Percentiles rank a stretch among this genome's conserved stretches.
Evolutionary conservation across 2,797 vertebrate species (phyloP).

Genomic region (Siniperca undulata): DNA sequence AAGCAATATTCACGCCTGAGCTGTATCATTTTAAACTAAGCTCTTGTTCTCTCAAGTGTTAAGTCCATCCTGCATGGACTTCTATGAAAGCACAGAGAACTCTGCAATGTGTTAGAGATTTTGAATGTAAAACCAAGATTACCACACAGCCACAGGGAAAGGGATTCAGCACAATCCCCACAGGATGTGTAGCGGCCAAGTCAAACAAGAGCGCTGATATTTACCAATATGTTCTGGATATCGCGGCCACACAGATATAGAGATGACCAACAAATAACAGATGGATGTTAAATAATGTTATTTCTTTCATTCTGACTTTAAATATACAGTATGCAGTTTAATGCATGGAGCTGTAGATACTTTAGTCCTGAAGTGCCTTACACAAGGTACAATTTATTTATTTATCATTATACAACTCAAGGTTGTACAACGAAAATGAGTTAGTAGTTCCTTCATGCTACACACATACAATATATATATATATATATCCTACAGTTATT

Average conservation of each 20-base stretch:
- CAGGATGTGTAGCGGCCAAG: constrained; percentile 78
- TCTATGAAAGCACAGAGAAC: constrained; percentile 72
- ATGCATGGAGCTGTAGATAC: not conserved
- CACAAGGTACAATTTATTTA: too few species aligned
- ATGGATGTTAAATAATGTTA: constrained; percentile 14
- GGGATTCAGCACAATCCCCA: constrained; percentile 73
- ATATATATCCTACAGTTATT: too few species aligned
- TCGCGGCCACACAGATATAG: constrained; percentile 52
- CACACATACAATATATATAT: too few species aligned
- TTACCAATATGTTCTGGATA: constrained; percentile 73
- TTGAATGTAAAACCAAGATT: constrained; percentile 79
- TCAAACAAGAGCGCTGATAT: constrained; percentile 78
- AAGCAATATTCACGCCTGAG: constrained; percentile 71
- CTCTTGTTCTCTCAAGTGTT: constrained; percentile 66
- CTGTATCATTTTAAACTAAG: constrained; percentile 70
- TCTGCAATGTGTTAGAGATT: constrained; percentile 81
- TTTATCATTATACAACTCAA: too few species aligned
- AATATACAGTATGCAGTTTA: not conserved
- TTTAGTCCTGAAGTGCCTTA: not conserved
- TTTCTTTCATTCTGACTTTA: not conserved
- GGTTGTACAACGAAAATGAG: too few species aligned
- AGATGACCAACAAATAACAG: constrained; percentile 43
- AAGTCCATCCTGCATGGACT: constrained; percentile 67
- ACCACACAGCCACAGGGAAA: constrained; percentile 72
- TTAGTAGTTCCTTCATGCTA: too few species aligned